These are phyloP conservation scores for Rissa tridactyla DNA, from an alignment of 2,113 vertebrate species.

Conservation along the genomic window DNA sequence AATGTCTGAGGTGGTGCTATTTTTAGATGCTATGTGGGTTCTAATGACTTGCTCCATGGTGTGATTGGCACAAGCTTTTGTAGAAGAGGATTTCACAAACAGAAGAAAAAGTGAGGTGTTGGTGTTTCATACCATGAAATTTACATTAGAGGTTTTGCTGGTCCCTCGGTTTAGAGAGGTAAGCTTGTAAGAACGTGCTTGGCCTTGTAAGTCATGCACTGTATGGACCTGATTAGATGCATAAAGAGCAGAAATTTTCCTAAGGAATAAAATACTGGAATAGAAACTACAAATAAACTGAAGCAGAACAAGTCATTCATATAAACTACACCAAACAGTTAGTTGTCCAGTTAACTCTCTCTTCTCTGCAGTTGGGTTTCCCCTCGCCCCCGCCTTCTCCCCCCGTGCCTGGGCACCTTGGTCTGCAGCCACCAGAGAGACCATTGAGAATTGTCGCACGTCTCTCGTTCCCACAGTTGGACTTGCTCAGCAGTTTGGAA, in stretches of 20 bases:
- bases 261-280: neutral
- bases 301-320: neutral
- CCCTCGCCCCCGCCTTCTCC: neutral
- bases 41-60: neutral
- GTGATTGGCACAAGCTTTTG: neutral
- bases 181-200: neutral
- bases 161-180: neutral
- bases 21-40: neutral
- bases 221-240: neutral
- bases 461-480: neutral
- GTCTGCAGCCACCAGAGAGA: neutral
- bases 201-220: neutral
- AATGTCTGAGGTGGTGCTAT: neutral
- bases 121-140: neutral
- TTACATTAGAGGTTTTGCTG: neutral
- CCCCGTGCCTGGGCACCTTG: neutral
- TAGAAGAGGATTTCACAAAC: neutral
- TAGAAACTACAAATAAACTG: neutral
- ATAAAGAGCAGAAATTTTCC: neutral
- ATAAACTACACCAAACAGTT: neutral
- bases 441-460: neutral
- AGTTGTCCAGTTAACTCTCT: neutral
- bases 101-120: fast-evolving
- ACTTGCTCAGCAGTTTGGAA: constrained; percentile 57
- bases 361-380: neutral